Base-by-base conservation (phyloP, 2,888 invertebrate genomes). In the Hetaerina titia region DNA sequence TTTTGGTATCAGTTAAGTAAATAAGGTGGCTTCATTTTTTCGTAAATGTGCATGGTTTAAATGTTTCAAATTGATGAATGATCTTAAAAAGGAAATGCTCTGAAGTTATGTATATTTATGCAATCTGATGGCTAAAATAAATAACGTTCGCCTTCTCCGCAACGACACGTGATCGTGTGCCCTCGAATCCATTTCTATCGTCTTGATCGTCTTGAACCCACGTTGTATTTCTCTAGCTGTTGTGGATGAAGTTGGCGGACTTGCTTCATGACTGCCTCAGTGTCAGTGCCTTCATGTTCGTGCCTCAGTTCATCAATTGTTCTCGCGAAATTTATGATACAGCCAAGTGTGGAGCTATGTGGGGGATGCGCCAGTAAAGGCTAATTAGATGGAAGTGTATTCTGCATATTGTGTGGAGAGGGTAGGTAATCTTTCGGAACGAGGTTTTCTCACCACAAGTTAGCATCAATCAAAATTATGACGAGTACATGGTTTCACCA, bases 351-450 rank as follows among this genome's bases (percentile, higher is more conserved):
- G 81, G 81, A 31, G 31, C 25, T 81, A 31, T 81, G 31, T 15
- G 31, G 25, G 11, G 31, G n/a, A 31, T 81, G 81, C 15, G 11
- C 81, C 31, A 81, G 31, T 31, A 31, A 81, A 11, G 11, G 31
- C 81, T 81, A 81, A 81, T 81, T 81, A 31, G 74, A 25, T 31
- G 74, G 74, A 81, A 81, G 74, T 81, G 74, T 25, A 81, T 81
- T 4, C 25, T 81, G 74, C 25, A n/a, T 69, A n/a, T 8, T n/a
- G 31, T 2, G 8, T 25, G 31, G 11, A 81, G 8, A 81, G 31
- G 22, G n/a, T n/a, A 22, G 31, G 25, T 13, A 81, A 81, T n/a
- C 31, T 81, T 25, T 81, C 25, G 25, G 74, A n/a, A 81, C 0
- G 25, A 11, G 13, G 74, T 25, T 81, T 9, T 6, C 74, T 25